A percentile compares a stretch with the other conserved stretches of the same genome.
These are phyloP conservation scores for Drosophila ohnishii DNA, from an alignment of 1,140 invertebrate species.

Conservation along the genomic window DNA sequence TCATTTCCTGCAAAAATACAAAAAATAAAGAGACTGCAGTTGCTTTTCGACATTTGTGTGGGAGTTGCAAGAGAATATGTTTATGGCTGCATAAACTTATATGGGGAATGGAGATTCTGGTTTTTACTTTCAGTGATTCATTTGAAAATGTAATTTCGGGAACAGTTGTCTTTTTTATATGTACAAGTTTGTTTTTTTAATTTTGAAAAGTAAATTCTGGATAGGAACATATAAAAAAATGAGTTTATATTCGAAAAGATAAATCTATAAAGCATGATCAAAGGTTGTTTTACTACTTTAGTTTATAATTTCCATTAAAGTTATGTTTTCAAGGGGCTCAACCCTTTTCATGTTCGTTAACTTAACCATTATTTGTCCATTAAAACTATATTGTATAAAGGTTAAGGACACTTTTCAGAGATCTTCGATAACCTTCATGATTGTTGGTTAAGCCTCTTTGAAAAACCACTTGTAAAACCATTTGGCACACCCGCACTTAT, in stretches of 20 bases:
- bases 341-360: not conserved
- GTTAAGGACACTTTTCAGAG: conserved; percentile 25
- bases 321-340: not conserved
- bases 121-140: conserved; percentile 42
- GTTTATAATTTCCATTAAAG: no score
- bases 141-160: conserved; percentile 14
- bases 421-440: conserved; percentile 26
- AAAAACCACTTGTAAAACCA: conserved; percentile 26
- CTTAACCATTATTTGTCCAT: not conserved
- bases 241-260: not conserved
- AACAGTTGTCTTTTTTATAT: not conserved
- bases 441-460: conserved; percentile 21
- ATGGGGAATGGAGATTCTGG: conserved; percentile 33
- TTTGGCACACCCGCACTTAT: conserved; percentile 37
- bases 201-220: not conserved
- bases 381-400: conserved; percentile 4
- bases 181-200: conserved; percentile 2
- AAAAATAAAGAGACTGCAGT: conserved; percentile 8
- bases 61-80: conserved; percentile 51
- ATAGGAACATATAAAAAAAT: not conserved
- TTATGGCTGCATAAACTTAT: conserved; percentile 40
- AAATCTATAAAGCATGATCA: not conserved
- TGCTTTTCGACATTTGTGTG: conserved; percentile 26
- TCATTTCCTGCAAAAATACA: conserved; percentile 67
- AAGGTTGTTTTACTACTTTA: no score